Percentiles rank a stretch among this genome's conserved stretches.
phyloP scores from a whole-genome alignment of 2,113 vertebrate genomes.

The Axis porcinus region DNA sequence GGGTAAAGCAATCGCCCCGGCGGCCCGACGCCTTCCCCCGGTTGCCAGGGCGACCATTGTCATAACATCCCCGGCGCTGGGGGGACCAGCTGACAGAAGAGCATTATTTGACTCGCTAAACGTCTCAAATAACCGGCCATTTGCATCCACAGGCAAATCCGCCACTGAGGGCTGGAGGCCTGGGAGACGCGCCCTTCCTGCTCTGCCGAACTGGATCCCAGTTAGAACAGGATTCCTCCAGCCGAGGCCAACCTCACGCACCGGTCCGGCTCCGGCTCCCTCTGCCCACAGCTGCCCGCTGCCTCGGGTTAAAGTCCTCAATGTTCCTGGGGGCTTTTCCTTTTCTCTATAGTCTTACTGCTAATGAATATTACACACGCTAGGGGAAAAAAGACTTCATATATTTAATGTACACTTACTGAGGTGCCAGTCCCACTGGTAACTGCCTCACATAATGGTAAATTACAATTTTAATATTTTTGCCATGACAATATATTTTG shows the following conservation, averaged over 20 bases:
- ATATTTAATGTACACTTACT: neutral
- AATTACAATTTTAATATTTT: neutral
- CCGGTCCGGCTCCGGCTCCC: fast-evolving
- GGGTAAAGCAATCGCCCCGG: neutral
- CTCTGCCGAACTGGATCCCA: neutral
- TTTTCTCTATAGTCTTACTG: neutral
- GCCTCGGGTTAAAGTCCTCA: neutral
- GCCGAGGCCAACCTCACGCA: neutral
- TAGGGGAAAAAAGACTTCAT: neutral
- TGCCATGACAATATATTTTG: neutral
- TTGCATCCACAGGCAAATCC: slow-evolving; percentile 36
- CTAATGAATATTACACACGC: neutral
- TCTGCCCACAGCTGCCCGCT: neutral
- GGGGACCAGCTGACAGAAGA: slow-evolving; percentile 30
- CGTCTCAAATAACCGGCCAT: slow-evolving; percentile 1
- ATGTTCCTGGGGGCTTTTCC: neutral
- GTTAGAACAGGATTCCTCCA: neutral
- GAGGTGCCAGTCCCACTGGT: neutral
- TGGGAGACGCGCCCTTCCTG: neutral
- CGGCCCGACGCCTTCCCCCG: neutral
- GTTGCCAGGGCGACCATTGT: slow-evolving; percentile 68
- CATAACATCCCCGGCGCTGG: slow-evolving; percentile 38
- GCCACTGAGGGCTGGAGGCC: neutral
- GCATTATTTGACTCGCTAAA: slow-evolving; percentile 31
- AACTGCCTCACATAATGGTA: neutral